Evolutionary conservation across 2,113 vertebrate genomes (phyloP).

Genomic region (Shinisaurus crocodilurus): DNA sequence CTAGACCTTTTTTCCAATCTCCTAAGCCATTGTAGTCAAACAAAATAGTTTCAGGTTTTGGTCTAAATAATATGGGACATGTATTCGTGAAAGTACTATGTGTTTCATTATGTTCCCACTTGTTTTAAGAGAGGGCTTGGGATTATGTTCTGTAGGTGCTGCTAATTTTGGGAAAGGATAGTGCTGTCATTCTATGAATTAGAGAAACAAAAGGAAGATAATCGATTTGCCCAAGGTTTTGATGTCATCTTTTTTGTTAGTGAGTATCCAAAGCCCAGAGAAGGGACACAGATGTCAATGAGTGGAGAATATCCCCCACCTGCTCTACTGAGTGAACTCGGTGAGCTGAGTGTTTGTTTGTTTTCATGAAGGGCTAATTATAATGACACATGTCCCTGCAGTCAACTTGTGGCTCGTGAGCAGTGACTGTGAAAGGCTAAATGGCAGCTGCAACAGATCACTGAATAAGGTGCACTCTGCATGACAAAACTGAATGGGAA

Average conservation of each 20-base stretch:
- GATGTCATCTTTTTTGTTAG: not conserved
- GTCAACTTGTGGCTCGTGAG: not conserved
- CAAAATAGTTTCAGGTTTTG: not conserved
- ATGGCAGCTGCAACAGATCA: slow-evolving; percentile 8
- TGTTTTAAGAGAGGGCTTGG: not conserved
- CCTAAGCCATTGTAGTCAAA: not conserved
- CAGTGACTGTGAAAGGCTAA: slow-evolving; percentile 1
- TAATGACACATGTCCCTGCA: not conserved
- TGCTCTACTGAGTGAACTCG: not conserved
- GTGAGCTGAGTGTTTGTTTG: not conserved
- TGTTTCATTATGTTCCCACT: not conserved
- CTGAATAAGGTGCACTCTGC: not conserved
- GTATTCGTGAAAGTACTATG: not conserved
- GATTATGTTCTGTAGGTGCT: not conserved
- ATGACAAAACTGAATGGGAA: not conserved
- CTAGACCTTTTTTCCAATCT: not conserved
- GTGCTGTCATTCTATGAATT: not conserved
- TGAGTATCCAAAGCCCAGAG: not conserved
- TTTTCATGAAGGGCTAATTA: slow-evolving; percentile 10
- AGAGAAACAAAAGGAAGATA: not conserved
- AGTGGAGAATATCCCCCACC: not conserved
- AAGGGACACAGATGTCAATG: not conserved
- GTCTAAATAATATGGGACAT: not conserved
- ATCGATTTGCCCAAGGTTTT: not conserved
- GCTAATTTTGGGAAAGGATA: not conserved